Evolutionary conservation across 2,113 vertebrate genomes (phyloP).

Genomic region (Mormyrus iriodes): DNA sequence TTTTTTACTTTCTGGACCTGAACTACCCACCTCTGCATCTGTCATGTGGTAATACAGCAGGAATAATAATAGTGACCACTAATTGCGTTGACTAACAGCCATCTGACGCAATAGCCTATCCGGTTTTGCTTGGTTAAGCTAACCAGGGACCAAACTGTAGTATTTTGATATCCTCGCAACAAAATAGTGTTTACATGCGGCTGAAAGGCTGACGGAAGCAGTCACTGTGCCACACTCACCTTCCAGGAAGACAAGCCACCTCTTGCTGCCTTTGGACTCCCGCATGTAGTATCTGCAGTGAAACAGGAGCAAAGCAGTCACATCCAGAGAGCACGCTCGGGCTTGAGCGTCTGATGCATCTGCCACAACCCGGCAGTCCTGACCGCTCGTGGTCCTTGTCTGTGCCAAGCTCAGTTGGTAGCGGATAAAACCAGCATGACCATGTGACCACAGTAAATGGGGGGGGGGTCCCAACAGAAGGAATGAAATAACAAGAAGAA

Average conservation of each 20-base stretch:
- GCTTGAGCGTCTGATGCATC: background rate
- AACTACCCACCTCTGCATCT: background rate
- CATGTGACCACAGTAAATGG: background rate
- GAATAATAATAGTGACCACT: background rate
- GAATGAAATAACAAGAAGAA: background rate
- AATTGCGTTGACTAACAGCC: background rate
- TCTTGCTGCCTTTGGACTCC: slow-evolving; percentile 80
- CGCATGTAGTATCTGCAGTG: slow-evolving; percentile 78
- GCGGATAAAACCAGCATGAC: background rate
- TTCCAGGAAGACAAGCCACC: slow-evolving; percentile 85
- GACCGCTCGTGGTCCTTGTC: background rate
- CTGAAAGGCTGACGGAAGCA: background rate
- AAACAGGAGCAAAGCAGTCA: background rate
- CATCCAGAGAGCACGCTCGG: background rate
- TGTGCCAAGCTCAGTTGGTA: background rate
- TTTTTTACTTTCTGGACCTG: background rate
- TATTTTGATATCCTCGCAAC: background rate
- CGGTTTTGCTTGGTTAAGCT: background rate
- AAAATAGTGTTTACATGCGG: background rate
- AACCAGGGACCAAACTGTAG: background rate
- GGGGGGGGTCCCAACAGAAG: background rate
- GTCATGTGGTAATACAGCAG: background rate
- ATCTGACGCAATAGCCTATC: background rate
- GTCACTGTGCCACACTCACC: slow-evolving; percentile 52
- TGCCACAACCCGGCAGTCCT: background rate